Percentiles rank a stretch among this genome's conserved stretches.
phyloP scores from a whole-genome alignment of 2,888 invertebrate genomes.

The Nebria brevicollis region DNA sequence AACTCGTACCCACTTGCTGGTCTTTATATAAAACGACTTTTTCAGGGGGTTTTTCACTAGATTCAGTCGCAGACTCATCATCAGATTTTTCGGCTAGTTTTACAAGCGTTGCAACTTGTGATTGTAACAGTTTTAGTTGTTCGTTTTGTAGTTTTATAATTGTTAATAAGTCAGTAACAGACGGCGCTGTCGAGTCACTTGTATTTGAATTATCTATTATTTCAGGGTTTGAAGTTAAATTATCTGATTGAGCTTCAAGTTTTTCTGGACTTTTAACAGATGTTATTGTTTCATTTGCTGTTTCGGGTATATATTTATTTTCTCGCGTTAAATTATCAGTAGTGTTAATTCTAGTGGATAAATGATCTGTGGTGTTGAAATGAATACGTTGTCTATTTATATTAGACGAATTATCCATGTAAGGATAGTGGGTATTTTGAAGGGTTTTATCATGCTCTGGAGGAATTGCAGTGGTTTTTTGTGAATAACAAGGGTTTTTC shows the following conservation, averaged over 20 bases:
- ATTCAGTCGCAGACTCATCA: conserved; percentile 52
- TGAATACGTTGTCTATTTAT: neutral
- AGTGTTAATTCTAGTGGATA: neutral
- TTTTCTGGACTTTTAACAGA: neutral
- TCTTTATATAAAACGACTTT: conserved; percentile 33
- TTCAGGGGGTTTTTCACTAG: conserved; percentile 41
- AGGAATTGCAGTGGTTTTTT: neutral
- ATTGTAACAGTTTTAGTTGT: conserved; percentile 71
- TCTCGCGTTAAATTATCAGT: neutral
- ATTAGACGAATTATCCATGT: too few species aligned
- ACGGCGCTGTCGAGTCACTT: conserved; percentile 63
- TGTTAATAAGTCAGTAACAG: conserved; percentile 70
- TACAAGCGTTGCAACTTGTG: conserved; percentile 71
- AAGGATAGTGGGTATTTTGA: neutral
- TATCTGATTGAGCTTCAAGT: neutral
- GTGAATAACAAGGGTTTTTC: conserved; percentile 42
- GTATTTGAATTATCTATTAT: neutral
- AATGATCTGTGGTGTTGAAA: neutral
- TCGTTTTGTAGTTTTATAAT: conserved; percentile 76
- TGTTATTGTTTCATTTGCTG: neutral
- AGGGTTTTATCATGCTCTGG: neutral
- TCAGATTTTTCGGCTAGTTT: conserved; percentile 55
- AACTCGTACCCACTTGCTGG: conserved; percentile 45
- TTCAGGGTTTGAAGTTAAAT: too few species aligned
- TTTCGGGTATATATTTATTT: neutral